Evolutionary conservation across 37 sponge, comb jelly and placozoan species (phyloP), one percentile per base, ranked within the genome.

Genomic region (Agelas oroides): DNA sequence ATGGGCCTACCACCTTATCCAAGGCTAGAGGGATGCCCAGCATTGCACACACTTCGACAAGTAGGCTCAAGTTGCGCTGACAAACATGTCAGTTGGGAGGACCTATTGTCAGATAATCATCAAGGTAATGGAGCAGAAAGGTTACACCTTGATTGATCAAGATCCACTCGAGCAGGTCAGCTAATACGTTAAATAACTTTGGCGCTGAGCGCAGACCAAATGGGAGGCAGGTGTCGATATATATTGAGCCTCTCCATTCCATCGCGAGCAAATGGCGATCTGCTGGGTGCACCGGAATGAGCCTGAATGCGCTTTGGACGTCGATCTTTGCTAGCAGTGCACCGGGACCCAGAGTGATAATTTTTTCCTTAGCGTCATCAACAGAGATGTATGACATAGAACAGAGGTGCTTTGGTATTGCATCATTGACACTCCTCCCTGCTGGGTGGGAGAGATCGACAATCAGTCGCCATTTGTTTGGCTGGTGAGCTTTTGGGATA

Each of bases 171-270:
- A 73, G 52, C 18, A 40, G 16, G 25, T 84, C 85, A 19, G 85
- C 76, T 30, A 84, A 27, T 1, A 34, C 59, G 32, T n/a, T 75
- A 37, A 84, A 84, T 27, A 75, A 32, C 70, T 75, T 84, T 31
- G 76, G 85, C 11, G 84, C 84, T 38, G 84, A 83, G 17, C 74
- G 84, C 20, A 83, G 74, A 19, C 84, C 74, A 38, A 83, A 83
- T 0, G 84, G 84, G 25, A 83, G 74, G 23, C 74, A 69, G 5
- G 84, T 73, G 30, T 83, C 84, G 1, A 83, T 36, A 41, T 61
- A 83, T 19, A 41, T 23, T n/a, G 11, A 46, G 30, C 84, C 74
- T 11, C 59, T 30, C 84, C 84, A 83, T 27, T 72, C 30, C 84
- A 83, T 83, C 1, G 53, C 84, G 21, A 83, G 58, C 17, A 71